Conservation (phyloP, 2,113 vertebrate species). For the Cathartes aura region DNA sequence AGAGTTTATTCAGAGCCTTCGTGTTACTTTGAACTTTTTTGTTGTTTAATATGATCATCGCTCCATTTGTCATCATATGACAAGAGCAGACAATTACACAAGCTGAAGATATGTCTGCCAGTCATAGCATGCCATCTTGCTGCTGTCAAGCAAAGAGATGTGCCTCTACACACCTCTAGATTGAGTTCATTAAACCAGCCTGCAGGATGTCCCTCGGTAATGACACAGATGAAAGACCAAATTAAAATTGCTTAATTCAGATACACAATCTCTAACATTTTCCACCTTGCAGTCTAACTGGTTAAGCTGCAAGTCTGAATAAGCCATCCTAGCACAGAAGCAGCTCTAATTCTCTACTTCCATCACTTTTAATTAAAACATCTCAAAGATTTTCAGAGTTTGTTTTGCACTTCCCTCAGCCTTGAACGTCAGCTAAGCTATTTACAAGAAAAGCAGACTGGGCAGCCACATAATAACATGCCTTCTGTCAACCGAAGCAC, state of each 20-base stretch:
- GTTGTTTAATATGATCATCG: slow-evolving; percentile 67
- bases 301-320: slow-evolving; percentile 62
- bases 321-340: slow-evolving; percentile 51
- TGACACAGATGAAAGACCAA: slow-evolving; percentile 60
- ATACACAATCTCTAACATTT: slow-evolving; percentile 49
- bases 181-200: slow-evolving; percentile 65
- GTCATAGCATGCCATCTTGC: slow-evolving; percentile 64
- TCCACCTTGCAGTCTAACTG: slow-evolving; percentile 68
- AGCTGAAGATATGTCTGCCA: slow-evolving; percentile 64
- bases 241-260: slow-evolving; percentile 65
- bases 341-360: slow-evolving; percentile 63
- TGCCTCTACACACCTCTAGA: slow-evolving; percentile 60
- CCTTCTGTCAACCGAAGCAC: slow-evolving; percentile 60
- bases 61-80: slow-evolving; percentile 59
- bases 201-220: slow-evolving; percentile 50
- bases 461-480: slow-evolving; percentile 39
- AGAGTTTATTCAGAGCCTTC: slow-evolving; percentile 64
- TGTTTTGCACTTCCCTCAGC: slow-evolving; percentile 66
- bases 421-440: slow-evolving; percentile 56
- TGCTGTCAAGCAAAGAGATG: slow-evolving; percentile 61
- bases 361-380: slow-evolving; percentile 76
- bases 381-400: slow-evolving; percentile 72
- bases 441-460: slow-evolving; percentile 43
- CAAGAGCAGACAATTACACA: slow-evolving; percentile 53
- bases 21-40: slow-evolving; percentile 70